A percentile compares a stretch with the other conserved stretches of the same genome.
These are phyloP conservation scores for Arenaria interpres DNA, from an alignment of 2,113 vertebrate species.

Conservation along the genomic window DNA sequence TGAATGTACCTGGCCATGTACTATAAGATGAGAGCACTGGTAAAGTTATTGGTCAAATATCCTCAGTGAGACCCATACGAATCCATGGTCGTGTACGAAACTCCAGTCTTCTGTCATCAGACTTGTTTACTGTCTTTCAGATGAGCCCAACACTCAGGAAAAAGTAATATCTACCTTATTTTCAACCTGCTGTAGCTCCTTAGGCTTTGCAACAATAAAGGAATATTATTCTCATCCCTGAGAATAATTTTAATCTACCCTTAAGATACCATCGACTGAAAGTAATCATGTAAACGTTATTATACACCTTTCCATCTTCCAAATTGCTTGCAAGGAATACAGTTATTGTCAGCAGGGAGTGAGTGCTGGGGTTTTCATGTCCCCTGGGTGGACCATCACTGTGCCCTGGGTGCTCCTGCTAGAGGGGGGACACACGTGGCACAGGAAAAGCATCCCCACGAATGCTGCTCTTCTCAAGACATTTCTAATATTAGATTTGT, in stretches of 20 bases:
- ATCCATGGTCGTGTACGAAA: not conserved
- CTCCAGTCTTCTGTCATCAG: not conserved
- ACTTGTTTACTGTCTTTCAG: not conserved
- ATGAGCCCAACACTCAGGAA: not conserved
- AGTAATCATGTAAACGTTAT: not conserved
- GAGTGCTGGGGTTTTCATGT: fast-evolving
- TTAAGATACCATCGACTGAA: not conserved
- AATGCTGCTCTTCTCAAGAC: not conserved
- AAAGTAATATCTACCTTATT: slow-evolving; percentile 33
- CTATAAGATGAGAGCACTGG: not conserved
- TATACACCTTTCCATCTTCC: not conserved
- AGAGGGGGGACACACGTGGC: not conserved
- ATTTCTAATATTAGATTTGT: slow-evolving; percentile 67
- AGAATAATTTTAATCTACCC: slow-evolving; percentile 20
- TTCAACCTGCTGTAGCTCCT: not conserved
- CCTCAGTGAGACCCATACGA: fast-evolving
- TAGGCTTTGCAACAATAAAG: not conserved
- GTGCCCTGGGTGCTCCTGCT: not conserved
- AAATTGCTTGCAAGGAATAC: not conserved
- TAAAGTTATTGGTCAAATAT: not conserved
- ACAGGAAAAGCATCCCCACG: fast-evolving
- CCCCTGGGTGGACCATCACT: not conserved
- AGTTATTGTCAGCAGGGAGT: not conserved
- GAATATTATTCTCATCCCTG: not conserved
- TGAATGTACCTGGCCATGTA: not conserved